A percentile compares a stretch with the other conserved stretches of the same genome.
Evolutionary conservation across 2,113 vertebrate species (phyloP).

Genomic region (Phodopus roborovskii): DNA sequence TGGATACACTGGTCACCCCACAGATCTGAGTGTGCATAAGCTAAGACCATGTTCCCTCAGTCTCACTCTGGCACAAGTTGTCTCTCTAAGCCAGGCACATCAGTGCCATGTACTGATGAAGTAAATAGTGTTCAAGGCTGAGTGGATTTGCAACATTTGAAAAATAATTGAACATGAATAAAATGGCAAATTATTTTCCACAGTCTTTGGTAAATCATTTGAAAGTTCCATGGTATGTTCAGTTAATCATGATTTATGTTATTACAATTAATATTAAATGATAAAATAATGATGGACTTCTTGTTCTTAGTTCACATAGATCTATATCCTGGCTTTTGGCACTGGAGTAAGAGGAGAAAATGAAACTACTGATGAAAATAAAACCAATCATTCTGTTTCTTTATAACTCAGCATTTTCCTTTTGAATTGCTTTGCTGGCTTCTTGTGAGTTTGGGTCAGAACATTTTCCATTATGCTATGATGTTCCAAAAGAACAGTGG

Average conservation of each 20-base stretch:
- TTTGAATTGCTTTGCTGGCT: slow-evolving; percentile 62
- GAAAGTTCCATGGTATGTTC: slow-evolving; percentile 84
- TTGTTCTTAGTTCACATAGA: slow-evolving; percentile 56
- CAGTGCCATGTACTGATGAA: slow-evolving; percentile 78
- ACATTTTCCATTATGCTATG: neutral
- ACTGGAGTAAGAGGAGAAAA: neutral
- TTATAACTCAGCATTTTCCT: slow-evolving; percentile 61
- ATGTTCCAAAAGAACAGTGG: slow-evolving; percentile 19
- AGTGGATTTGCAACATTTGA: slow-evolving; percentile 84
- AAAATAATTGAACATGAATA: slow-evolving; percentile 86
- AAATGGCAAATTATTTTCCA: slow-evolving; percentile 85
- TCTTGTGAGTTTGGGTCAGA: neutral
- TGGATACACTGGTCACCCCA: rapidly evolving
- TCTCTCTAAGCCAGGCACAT: slow-evolving; percentile 63
- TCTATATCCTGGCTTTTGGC: slow-evolving; percentile 22
- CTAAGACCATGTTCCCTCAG: neutral
- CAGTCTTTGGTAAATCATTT: slow-evolving; percentile 82
- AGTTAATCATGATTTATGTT: slow-evolving; percentile 85
- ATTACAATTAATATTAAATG: slow-evolving; percentile 86
- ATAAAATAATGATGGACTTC: slow-evolving; percentile 85
- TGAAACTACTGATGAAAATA: neutral
- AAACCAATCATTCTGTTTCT: slow-evolving; percentile 31
- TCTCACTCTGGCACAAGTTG: slow-evolving; percentile 18
- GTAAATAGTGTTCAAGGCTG: slow-evolving; percentile 83
- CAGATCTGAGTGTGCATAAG: neutral